Evolutionary conservation across 2,113 vertebrate species (phyloP).

Genomic region (Tyrannus savana): DNA sequence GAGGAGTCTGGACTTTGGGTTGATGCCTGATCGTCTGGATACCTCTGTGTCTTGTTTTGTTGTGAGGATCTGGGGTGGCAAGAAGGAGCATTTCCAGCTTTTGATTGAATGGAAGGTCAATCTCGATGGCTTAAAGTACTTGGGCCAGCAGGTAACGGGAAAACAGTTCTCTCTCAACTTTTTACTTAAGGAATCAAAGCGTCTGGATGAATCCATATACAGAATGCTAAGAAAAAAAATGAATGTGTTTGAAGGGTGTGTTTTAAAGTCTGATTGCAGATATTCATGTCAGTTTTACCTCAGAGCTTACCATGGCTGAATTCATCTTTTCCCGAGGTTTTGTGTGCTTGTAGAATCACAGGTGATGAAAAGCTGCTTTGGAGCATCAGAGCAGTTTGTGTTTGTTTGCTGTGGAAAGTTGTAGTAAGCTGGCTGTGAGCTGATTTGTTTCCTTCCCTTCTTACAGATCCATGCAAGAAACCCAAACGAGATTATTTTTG

Average conservation of each 20-base stretch:
- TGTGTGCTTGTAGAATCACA: background rate
- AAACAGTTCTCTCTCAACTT: background rate
- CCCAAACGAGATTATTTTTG: slow-evolving; percentile 98
- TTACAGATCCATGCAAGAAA: slow-evolving; percentile 92
- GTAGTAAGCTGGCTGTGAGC: background rate
- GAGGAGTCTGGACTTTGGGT: slow-evolving; percentile 94
- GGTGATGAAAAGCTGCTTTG: background rate
- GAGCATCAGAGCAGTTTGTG: background rate
- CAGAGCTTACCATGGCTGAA: background rate
- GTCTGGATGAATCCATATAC: background rate
- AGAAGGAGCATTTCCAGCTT: slow-evolving; percentile 84
- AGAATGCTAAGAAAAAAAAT: background rate
- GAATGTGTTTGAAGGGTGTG: background rate
- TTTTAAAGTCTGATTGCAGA: background rate
- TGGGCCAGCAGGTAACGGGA: slow-evolving; percentile 91
- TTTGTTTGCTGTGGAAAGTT: background rate
- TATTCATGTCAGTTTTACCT: background rate
- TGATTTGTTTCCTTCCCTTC: background rate
- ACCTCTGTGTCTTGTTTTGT: slow-evolving; percentile 94
- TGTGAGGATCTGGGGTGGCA: slow-evolving; percentile 96
- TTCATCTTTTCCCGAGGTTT: background rate
- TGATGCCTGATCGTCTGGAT: slow-evolving; percentile 93
- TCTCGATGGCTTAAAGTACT: slow-evolving; percentile 92
- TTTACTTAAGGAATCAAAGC: background rate
- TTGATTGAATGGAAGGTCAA: slow-evolving; percentile 97